phyloP scores from a whole-genome alignment of 2,113 vertebrate genomes.

The Nipponia nippon region DNA sequence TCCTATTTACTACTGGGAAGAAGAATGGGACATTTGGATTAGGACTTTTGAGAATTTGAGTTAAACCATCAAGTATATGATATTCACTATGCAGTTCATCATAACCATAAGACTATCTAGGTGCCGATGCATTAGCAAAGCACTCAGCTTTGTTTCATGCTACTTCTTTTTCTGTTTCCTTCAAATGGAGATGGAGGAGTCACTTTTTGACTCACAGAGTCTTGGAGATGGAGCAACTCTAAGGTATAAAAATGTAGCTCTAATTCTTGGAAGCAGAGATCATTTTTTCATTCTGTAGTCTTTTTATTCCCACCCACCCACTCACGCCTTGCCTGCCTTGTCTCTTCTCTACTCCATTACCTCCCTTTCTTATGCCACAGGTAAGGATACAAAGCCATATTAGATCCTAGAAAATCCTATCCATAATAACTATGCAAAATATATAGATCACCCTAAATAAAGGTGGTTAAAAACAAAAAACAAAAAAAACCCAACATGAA shows the following conservation, averaged over 20 bases:
- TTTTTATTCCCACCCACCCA: not conserved
- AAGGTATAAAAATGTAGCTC: not conserved
- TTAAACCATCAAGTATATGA: not conserved
- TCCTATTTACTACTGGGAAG: not conserved
- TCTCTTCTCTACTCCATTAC: not conserved
- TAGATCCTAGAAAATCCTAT: not conserved
- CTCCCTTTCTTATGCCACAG: not conserved
- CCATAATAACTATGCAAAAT: not conserved
- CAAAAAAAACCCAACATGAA: not conserved
- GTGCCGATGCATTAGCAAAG: not conserved
- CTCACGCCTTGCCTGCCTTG: not conserved
- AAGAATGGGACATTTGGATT: not conserved
- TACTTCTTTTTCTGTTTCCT: not conserved
- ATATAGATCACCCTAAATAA: not conserved
- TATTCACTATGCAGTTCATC: not conserved
- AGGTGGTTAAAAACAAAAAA: not conserved
- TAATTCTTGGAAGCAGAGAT: not conserved
- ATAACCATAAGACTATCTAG: not conserved
- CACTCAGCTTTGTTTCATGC: not conserved
- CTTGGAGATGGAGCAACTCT: not conserved
- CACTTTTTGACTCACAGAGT: not conserved
- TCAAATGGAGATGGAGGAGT: not conserved
- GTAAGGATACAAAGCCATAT: not conserved
- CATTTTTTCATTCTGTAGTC: not conserved
- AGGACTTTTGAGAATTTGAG: not conserved